Evolutionary conservation across 2,797 vertebrate genomes (phyloP).

Genomic region (Phoeniculus purpureus): DNA sequence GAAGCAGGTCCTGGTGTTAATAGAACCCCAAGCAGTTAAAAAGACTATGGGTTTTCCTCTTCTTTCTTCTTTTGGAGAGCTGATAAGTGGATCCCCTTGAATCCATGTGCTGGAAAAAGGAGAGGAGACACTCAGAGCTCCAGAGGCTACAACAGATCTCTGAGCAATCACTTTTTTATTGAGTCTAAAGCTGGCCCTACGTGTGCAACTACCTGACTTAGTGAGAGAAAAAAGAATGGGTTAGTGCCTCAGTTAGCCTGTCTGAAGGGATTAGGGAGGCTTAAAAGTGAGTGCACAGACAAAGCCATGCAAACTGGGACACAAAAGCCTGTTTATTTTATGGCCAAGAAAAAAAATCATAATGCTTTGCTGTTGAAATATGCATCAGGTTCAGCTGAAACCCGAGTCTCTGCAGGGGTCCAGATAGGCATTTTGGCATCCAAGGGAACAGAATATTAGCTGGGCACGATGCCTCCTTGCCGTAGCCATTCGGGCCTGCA

Average conservation of each 20-base stretch:
- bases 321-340: slow-evolving; percentile 47
- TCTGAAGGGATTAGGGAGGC: neutral
- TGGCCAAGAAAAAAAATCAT: slow-evolving; percentile 53
- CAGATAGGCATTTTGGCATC: neutral
- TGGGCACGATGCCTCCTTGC: neutral
- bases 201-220: neutral
- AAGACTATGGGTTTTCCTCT: neutral
- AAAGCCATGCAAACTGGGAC: slow-evolving; percentile 18
- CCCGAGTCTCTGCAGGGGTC: slow-evolving; percentile 4
- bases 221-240: neutral
- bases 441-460: neutral
- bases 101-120: neutral
- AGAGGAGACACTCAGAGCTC: neutral
- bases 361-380: slow-evolving; percentile 45
- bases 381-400: slow-evolving; percentile 9
- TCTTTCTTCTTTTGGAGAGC: neutral
- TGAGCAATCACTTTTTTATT: neutral
- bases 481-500: neutral
- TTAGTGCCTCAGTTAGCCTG: neutral
- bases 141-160: neutral
- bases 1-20: neutral
- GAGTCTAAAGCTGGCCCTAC: neutral
- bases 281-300: neutral
- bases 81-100: neutral
- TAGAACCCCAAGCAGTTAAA: neutral